Conservation (phyloP, 2,888 invertebrate genomes). For the Tinea pellionella region DNA sequence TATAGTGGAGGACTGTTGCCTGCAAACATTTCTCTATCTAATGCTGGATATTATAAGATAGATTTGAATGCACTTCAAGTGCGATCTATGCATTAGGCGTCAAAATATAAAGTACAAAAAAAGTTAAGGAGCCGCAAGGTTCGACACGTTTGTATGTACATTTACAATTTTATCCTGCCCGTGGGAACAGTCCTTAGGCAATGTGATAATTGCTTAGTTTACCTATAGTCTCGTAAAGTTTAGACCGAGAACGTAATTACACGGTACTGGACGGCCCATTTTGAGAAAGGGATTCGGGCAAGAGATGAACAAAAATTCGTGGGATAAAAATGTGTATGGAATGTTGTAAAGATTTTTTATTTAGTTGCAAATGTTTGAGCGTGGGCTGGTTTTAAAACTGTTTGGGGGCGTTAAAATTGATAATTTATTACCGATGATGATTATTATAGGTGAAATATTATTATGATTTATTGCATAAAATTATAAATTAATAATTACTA, state of each 20-base stretch:
- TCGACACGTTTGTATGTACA: constrained; percentile 51
- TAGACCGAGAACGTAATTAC: constrained; percentile 42
- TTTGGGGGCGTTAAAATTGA: neutral
- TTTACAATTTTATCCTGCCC: constrained; percentile 50
- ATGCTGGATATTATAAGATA: too few relatives aligned
- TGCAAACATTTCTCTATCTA: too few relatives aligned
- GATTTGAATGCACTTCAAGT: too few relatives aligned
- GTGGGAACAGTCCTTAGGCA: constrained; percentile 58
- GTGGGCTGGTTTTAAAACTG: neutral
- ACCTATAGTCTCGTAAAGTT: constrained; percentile 51
- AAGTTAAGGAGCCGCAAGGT: constrained; percentile 40
- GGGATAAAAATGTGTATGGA: constrained; percentile 19
- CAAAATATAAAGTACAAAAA: constrained; percentile 33
- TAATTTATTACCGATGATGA: neutral
- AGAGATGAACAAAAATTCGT: neutral
- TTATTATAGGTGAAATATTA: neutral
- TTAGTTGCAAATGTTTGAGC: neutral
- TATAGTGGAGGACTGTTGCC: too few relatives aligned
- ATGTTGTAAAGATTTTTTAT: neutral
- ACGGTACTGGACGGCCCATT: constrained; percentile 23
- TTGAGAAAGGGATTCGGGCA: constrained; percentile 35
- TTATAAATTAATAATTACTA: neutral
- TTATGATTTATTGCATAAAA: neutral
- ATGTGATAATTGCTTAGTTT: constrained; percentile 61
- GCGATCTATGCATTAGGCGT: too few relatives aligned